Percentiles rank a stretch among this genome's conserved stretches.
These are phyloP conservation scores for Penaeus chinensis DNA, from an alignment of 1,140 invertebrate genomes.

Conservation along the genomic window DNA sequence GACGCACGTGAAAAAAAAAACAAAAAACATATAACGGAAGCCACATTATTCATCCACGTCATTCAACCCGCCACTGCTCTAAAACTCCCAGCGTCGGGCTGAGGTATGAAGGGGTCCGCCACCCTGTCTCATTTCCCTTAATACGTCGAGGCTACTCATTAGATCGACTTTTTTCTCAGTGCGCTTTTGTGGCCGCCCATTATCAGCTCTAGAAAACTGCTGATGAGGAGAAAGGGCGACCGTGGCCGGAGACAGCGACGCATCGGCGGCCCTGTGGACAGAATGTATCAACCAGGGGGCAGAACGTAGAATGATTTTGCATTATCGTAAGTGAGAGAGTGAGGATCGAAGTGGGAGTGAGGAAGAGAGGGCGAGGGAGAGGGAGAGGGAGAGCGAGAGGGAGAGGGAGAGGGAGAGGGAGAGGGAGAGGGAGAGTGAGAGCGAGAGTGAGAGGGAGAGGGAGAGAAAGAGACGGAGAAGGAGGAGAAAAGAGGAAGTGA, in stretches of 20 bases:
- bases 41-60: too few relatives aligned
- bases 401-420: slow-evolving; percentile 16
- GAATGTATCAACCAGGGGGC: neutral
- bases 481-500: slow-evolving; percentile 10
- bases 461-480: neutral
- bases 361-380: slow-evolving; percentile 29
- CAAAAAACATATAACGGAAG: too few relatives aligned
- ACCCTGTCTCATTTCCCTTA: too few relatives aligned
- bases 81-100: too few relatives aligned
- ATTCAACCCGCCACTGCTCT: too few relatives aligned
- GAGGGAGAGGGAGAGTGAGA: slow-evolving; percentile 12
- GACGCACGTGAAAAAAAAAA: too few relatives aligned
- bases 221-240: neutral
- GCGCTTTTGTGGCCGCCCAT: neutral
- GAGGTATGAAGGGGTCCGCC: too few relatives aligned
- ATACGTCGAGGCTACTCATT: neutral
- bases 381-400: slow-evolving; percentile 4
- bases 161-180: neutral
- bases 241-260: neutral
- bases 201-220: neutral
- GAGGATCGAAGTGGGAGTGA: slow-evolving; percentile 31
- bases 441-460: neutral
- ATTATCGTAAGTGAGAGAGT: neutral
- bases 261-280: too few relatives aligned
- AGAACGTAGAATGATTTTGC: neutral